A percentile compares a stretch with the other conserved stretches of the same genome.
phyloP scores from a whole-genome alignment of 1,140 invertebrate species.

The Diachasmimorpha longicaudata region DNA sequence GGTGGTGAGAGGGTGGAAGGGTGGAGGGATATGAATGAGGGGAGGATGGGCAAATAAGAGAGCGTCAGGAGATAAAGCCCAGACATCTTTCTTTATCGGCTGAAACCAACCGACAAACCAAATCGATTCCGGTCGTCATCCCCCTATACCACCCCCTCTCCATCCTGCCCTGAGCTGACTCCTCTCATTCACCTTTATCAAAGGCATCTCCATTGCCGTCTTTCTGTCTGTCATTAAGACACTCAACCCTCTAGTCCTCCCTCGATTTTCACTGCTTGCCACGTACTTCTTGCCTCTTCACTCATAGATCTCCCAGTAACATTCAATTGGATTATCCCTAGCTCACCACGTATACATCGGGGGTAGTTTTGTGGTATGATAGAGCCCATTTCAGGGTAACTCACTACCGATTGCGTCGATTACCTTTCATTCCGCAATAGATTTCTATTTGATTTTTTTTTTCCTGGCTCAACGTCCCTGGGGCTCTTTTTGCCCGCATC shows the following conservation, averaged over 20 bases:
- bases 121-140: not conserved
- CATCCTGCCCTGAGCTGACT: not conserved
- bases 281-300: not conserved
- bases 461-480: not conserved
- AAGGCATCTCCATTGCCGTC: not conserved
- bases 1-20: not conserved
- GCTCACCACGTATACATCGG: slow-evolving; percentile 1
- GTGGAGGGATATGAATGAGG: not conserved
- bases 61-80: not conserved
- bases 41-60: not conserved
- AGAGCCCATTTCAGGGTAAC: slow-evolving; percentile 7
- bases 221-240: slow-evolving; percentile 6
- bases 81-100: not conserved
- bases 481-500: not conserved
- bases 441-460: slow-evolving; percentile 8
- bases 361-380: not conserved
- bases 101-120: not conserved
- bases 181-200: not conserved
- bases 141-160: no score
- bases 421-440: slow-evolving; percentile 18
- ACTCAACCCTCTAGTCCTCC: not conserved
- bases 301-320: slow-evolving; percentile 9
- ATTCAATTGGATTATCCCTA: slow-evolving; percentile 25
- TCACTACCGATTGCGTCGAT: slow-evolving; percentile 19
- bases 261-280: not conserved